Conservation (phyloP, 2,797 vertebrate species). For the Lithobates sylvaticus region DNA sequence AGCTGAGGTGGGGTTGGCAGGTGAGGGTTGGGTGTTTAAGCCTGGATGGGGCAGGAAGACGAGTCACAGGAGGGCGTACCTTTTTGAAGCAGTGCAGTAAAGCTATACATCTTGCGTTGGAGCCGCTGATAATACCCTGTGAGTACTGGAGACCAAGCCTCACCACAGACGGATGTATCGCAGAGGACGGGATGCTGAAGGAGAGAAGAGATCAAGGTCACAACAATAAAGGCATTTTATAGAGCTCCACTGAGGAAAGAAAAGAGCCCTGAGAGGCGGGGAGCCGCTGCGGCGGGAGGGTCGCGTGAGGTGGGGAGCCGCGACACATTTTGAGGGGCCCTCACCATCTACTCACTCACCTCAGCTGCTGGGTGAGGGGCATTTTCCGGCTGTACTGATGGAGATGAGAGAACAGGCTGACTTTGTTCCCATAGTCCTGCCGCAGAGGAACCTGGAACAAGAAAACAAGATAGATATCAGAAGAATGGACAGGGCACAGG, state of each 20-base stretch:
- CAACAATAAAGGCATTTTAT: not conserved
- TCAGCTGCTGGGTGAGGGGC: conserved; percentile 91
- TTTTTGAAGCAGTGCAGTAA: conserved; percentile 93
- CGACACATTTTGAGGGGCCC: too few relatives aligned
- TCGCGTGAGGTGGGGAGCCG: too few relatives aligned
- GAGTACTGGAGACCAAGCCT: conserved; percentile 96
- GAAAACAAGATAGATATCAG: not conserved
- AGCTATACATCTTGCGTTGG: conserved; percentile 93
- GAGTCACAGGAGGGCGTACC: not conserved
- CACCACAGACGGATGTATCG: conserved; percentile 94
- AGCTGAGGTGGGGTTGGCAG: accelerated
- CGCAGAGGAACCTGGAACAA: conserved; percentile 88
- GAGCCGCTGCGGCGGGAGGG: too few relatives aligned
- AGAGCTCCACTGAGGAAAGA: too few relatives aligned
- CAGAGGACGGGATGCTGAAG: conserved; percentile 90
- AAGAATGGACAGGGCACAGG: too few relatives aligned
- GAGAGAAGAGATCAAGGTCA: conserved; percentile 41
- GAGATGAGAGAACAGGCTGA: conserved; percentile 95
- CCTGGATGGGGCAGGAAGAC: too few relatives aligned
- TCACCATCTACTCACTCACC: conserved; percentile 69
- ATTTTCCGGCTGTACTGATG: conserved; percentile 95
- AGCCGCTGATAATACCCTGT: conserved; percentile 93
- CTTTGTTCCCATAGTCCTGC: conserved; percentile 93
- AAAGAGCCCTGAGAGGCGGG: too few relatives aligned
- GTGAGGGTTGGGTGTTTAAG: too few relatives aligned